These are phyloP conservation scores for Heterotilapia buettikoferi DNA, from an alignment of 2,113 vertebrate genomes.

Conservation along the genomic window DNA sequence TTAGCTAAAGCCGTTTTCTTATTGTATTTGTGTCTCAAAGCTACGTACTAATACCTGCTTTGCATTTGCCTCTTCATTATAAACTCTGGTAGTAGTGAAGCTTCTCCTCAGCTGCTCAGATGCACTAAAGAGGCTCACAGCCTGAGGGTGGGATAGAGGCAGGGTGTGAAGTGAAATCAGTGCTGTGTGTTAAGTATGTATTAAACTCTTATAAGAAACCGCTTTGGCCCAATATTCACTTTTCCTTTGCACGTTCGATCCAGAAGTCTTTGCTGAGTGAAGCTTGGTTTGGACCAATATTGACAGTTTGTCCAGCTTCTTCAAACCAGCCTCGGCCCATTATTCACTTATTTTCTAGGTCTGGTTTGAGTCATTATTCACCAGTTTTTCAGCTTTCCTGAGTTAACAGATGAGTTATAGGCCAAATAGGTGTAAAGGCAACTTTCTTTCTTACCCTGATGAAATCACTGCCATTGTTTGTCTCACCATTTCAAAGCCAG, in stretches of 20 bases:
- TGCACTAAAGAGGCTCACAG: not conserved
- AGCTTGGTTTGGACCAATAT: not conserved
- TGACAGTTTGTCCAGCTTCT: not conserved
- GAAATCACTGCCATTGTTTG: not conserved
- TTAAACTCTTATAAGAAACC: not conserved
- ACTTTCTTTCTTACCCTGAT: not conserved
- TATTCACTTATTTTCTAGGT: not conserved
- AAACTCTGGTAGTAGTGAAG: not conserved
- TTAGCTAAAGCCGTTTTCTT: not conserved
- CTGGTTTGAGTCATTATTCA: not conserved
- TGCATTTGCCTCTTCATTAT: not conserved
- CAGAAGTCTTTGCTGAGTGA: not conserved
- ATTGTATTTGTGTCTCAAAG: not conserved
- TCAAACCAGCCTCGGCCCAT: not conserved
- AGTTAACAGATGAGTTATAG: not conserved
- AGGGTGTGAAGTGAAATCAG: not conserved
- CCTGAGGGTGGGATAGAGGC: not conserved
- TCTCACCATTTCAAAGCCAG: not conserved
- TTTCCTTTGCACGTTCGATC: not conserved
- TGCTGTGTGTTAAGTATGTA: not conserved
- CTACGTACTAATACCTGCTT: not conserved
- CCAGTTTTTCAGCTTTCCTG: not conserved
- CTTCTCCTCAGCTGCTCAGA: not conserved
- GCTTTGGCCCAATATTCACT: not conserved
- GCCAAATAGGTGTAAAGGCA: not conserved